Base-by-base conservation (phyloP, 2,113 vertebrate genomes). In the Abramis brama region DNA sequence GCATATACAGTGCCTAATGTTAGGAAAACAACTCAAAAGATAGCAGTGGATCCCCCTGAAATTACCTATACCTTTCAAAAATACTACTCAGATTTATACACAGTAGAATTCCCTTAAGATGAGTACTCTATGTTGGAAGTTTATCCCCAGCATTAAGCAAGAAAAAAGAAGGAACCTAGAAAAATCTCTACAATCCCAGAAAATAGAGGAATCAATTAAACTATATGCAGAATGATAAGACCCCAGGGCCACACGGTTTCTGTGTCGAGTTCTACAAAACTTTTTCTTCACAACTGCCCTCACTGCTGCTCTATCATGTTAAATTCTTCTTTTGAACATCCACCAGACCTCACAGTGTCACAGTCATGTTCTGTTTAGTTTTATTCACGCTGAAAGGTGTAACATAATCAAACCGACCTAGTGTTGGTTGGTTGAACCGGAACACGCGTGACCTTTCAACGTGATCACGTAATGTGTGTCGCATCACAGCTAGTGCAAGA, bases 251-350 rank as follows among this genome's bases (percentile, higher is more conserved):
- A 75, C 13, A 27, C 0, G 73, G 73, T 75, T 50, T 75, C 73
- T 75, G 45, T 75, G 73, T 75, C 73, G 13, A 50, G 73, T 3
- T 75, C 73, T 27, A 75, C 73, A 75, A 75, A 75, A 75, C 6
- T 13, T 50, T 17, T 13, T 27, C 12, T 45, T 75, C 23, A 47
- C 71, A 74, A 74, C 5, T 75, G 23, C 13, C 39, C 23, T 75
- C 68, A 39, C 33, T 39, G 33, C 68, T 21, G 4, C 17, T 55
- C 33, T 36, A 68, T 27, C 15, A 33, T 23, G 36, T 43, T 71
- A 23, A 71, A 71, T 23, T 45, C 25, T 23, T 11, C 39, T 19
- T 13, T 45, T 74, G 10, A 74, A 47, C 43, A 74, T 3, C 33
- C 1, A 71, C 23, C 17, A 71, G 21, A 33, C 33, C 33, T 71